A percentile compares a stretch with the other conserved stretches of the same genome.
Conservation (phyloP, 2,113 vertebrate genomes). For the Ivindomyrus marchei region DNA sequence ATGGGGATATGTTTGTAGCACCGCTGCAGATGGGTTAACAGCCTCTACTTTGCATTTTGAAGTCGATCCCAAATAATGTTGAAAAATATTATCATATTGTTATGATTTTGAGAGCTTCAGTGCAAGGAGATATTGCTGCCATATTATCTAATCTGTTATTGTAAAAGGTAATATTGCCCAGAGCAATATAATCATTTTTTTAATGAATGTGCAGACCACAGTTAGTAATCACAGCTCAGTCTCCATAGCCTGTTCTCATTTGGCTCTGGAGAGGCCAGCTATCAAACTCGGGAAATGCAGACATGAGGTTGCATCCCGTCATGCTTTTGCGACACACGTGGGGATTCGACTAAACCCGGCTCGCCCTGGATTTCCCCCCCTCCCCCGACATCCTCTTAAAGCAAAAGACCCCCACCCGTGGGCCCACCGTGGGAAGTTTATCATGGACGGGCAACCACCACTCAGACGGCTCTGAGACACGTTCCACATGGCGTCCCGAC, state of each 20-base stretch:
- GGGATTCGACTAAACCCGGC: background rate
- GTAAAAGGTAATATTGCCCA: background rate
- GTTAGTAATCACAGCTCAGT: background rate
- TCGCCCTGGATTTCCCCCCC: background rate
- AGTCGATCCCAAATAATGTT: background rate
- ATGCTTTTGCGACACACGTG: background rate
- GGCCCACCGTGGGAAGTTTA: background rate
- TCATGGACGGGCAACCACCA: background rate
- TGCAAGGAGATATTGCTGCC: background rate
- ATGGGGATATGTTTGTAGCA: background rate
- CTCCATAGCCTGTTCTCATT: background rate
- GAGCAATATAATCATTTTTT: background rate
- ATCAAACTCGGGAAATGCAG: background rate
- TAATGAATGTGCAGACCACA: background rate
- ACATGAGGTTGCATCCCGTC: background rate
- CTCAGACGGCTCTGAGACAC: background rate
- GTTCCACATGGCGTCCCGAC: background rate
- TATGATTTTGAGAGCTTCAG: background rate
- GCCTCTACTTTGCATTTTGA: background rate
- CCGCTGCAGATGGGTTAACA: background rate
- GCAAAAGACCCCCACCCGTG: background rate
- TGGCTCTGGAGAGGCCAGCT: background rate
- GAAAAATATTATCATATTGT: background rate
- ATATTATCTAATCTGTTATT: constrained; percentile 3
- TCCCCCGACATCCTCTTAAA: background rate